phyloP scores from a whole-genome alignment of 2,888 invertebrate species.

The Strigamia maritima region DNA sequence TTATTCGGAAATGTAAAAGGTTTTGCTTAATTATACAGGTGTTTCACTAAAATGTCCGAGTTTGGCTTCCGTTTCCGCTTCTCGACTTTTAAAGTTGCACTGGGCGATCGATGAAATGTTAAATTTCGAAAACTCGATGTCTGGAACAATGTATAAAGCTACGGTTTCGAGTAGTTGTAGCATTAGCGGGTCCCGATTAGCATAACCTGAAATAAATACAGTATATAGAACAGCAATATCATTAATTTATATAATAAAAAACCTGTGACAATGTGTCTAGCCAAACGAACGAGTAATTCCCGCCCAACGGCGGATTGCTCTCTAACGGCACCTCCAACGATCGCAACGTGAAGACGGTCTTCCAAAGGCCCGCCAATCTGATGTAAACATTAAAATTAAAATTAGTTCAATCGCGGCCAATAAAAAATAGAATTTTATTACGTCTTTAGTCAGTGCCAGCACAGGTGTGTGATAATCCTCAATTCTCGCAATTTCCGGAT shows the following conservation, averaged over 20 bases:
- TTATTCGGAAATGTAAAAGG: no score
- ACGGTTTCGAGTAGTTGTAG: conserved; percentile 64
- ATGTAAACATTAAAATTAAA: background rate
- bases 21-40: no score
- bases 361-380: conserved; percentile 53
- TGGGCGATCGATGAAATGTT: conserved; percentile 48
- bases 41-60: conserved; percentile 42
- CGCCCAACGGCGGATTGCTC: conserved; percentile 61
- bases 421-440: background rate
- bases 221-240: background rate
- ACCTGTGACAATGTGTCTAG: conserved; percentile 73
- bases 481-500: conserved; percentile 67
- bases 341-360: conserved; percentile 73
- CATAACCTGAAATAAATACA: conserved; percentile 54
- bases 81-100: conserved; percentile 43
- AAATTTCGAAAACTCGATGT: conserved; percentile 61
- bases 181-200: conserved; percentile 65
- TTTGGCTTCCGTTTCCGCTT: conserved; percentile 41
- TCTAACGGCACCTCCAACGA: conserved; percentile 73
- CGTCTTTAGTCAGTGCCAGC: background rate
- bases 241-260: background rate
- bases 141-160: conserved; percentile 76
- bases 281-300: conserved; percentile 76
- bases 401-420: background rate
- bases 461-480: conserved; percentile 60